These are phyloP conservation scores for Platycheirus rosarum DNA, from an alignment of 2,888 invertebrate genomes.

Conservation along the genomic window DNA sequence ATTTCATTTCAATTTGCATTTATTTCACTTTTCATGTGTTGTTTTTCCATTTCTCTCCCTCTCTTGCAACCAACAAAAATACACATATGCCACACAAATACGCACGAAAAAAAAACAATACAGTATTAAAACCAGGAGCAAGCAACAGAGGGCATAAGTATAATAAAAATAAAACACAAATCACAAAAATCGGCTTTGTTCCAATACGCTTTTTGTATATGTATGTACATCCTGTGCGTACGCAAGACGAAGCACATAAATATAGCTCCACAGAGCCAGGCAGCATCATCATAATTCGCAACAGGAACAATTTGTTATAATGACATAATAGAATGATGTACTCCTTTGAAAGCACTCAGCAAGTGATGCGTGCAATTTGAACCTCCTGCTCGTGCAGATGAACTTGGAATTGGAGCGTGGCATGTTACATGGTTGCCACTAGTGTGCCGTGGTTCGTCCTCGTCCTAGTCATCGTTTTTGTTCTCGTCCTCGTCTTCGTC, in stretches of 20 bases:
- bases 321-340: conserved; percentile 63
- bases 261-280: not conserved
- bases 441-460: not conserved
- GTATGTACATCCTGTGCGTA: conserved; percentile 13
- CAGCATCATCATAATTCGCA: conserved; percentile 50
- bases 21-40: conserved; percentile 20
- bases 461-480: too few species aligned
- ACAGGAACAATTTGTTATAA: conserved; percentile 57
- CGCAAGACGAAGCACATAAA: conserved; percentile 7
- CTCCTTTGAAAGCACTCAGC: conserved; percentile 62
- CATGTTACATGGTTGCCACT: not conserved
- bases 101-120: not conserved
- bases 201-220: conserved; percentile 19
- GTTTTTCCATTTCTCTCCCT: conserved; percentile 1
- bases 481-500: too few species aligned
- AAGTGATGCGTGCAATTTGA: conserved; percentile 57
- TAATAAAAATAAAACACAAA: not conserved
- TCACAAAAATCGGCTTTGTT: conserved; percentile 37
- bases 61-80: conserved; percentile 23
- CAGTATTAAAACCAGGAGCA: not conserved
- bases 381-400: conserved; percentile 41
- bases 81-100: conserved; percentile 23
- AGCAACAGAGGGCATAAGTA: not conserved
- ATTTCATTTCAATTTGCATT: conserved; percentile 46
- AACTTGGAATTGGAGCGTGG: conserved; percentile 41